These are phyloP conservation scores for Rhinogobio ventralis DNA, from an alignment of 2,797 vertebrate genomes.

Conservation along the genomic window DNA sequence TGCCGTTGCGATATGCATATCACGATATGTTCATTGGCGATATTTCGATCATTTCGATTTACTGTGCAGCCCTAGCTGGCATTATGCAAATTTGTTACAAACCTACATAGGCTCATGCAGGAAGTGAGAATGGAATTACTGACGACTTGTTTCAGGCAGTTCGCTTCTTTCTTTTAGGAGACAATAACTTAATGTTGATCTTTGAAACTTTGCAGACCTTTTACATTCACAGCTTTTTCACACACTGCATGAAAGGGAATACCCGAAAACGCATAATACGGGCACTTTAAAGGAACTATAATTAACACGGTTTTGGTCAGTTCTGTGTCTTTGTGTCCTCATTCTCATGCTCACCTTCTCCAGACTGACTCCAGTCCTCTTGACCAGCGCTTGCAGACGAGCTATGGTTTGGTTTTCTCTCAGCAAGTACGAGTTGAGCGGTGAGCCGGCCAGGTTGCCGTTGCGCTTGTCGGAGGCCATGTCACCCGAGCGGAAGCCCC, in stretches of 20 bases:
- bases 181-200: no score
- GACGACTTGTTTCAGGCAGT: background rate
- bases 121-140: background rate
- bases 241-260: no score
- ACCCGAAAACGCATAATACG: background rate
- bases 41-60: no score
- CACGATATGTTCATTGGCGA: no score
- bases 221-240: background rate
- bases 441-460: constrained; percentile 90
- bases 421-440: constrained; percentile 91
- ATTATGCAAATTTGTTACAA: background rate
- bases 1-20: no score
- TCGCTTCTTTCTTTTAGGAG: no score
- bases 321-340: background rate
- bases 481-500: constrained; percentile 83
- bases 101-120: no score
- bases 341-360: constrained; percentile 79
- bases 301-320: background rate
- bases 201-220: background rate
- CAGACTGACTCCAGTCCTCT: constrained; percentile 95
- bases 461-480: constrained; percentile 94
- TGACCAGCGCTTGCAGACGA: constrained; percentile 94
- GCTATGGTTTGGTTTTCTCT: constrained; percentile 97
- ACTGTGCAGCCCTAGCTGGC: no score
- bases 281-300: background rate